A percentile compares a stretch with the other conserved stretches of the same genome.
These are phyloP conservation scores for Potamilus streckersoni DNA, from an alignment of 1,140 invertebrate genomes.

Conservation along the genomic window DNA sequence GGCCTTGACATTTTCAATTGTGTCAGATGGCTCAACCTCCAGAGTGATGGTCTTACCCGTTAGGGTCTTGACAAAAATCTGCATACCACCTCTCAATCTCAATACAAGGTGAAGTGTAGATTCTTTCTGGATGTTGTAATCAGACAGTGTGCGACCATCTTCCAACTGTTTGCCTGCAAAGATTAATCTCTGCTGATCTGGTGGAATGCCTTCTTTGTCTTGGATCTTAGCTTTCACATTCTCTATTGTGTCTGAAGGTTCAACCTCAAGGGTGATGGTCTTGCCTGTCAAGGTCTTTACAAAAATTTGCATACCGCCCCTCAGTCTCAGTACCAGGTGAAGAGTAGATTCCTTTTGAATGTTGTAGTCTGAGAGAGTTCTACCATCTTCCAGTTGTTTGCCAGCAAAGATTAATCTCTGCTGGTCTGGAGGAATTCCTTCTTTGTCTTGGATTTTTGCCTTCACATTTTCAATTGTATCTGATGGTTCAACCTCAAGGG, in stretches of 20 bases:
- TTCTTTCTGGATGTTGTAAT: slow-evolving; percentile 92
- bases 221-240: slow-evolving; percentile 95
- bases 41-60: slow-evolving; percentile 96
- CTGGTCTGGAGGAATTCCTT: slow-evolving; percentile 84
- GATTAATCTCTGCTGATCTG: slow-evolving; percentile 86
- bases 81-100: slow-evolving; percentile 73
- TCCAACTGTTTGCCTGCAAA: slow-evolving; percentile 78
- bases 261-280: slow-evolving; percentile 94
- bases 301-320: slow-evolving; percentile 77
- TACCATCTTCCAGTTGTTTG: slow-evolving; percentile 68
- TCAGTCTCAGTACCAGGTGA: slow-evolving; percentile 74
- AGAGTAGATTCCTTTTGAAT: slow-evolving; percentile 87
- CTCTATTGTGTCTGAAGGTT: slow-evolving; percentile 91
- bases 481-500: slow-evolving; percentile 89
- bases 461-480: slow-evolving; percentile 96
- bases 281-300: slow-evolving; percentile 92
- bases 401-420: slow-evolving; percentile 73
- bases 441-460: slow-evolving; percentile 86
- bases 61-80: slow-evolving; percentile 93
- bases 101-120: slow-evolving; percentile 72
- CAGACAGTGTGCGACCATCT: slow-evolving; percentile 83
- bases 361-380: slow-evolving; percentile 89
- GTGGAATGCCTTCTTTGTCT: slow-evolving; percentile 79
- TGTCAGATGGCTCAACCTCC: slow-evolving; percentile 91
- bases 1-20: slow-evolving; percentile 94